Evolutionary conservation across 2,888 invertebrate genomes (phyloP).

Genomic region (Ormyrus thymus): DNA sequence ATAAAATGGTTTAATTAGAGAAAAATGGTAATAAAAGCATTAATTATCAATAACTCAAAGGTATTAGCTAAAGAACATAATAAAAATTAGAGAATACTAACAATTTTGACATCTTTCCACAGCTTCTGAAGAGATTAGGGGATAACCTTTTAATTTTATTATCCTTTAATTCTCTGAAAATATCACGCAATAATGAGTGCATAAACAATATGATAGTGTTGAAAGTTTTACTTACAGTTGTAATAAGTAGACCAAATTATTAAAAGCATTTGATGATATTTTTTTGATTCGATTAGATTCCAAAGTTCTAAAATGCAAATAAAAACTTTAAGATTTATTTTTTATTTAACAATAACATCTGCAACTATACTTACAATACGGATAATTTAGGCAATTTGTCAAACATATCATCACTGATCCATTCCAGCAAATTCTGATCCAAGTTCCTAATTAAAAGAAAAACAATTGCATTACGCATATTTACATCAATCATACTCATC

Average conservation of each 20-base stretch:
- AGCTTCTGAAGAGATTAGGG: constrained; percentile 73
- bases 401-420: constrained; percentile 75
- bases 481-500: constrained; percentile 57
- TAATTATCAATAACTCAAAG: too few species aligned
- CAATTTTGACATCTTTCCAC: constrained; percentile 76
- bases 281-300: constrained; percentile 73
- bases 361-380: constrained; percentile 74
- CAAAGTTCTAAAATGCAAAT: constrained; percentile 66
- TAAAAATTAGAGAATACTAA: constrained; percentile 70
- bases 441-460: constrained; percentile 70
- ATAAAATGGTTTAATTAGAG: too few species aligned
- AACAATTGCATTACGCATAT: too few species aligned
- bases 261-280: constrained; percentile 75
- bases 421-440: constrained; percentile 74
- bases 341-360: background rate
- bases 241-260: constrained; percentile 71
- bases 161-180: constrained; percentile 75
- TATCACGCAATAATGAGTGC: background rate
- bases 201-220: background rate
- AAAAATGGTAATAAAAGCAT: too few species aligned
- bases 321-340: constrained; percentile 27
- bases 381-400: constrained; percentile 73
- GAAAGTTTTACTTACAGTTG: constrained; percentile 76
- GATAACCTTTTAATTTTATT: constrained; percentile 75
- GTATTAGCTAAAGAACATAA: background rate